phyloP scores from a whole-genome alignment of 2,888 invertebrate genomes.

The Drosophila stalkeri region DNA sequence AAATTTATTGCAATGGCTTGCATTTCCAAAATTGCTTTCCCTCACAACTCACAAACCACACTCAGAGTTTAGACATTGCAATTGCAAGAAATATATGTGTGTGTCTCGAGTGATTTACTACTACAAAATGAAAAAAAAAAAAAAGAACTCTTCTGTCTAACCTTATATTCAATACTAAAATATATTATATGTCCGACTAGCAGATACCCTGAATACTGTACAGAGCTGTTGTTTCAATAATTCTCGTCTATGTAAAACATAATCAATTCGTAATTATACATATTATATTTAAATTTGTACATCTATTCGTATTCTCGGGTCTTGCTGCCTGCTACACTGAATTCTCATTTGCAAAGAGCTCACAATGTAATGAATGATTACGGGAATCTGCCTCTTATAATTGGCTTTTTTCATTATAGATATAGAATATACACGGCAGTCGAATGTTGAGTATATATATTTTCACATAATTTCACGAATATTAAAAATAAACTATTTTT shows the following conservation, averaged over 20 bases:
- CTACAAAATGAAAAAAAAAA: too few species aligned
- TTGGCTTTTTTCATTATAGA: background rate
- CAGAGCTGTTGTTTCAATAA: background rate
- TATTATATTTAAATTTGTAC: too few species aligned
- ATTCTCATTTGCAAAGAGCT: background rate
- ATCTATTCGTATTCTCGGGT: too few species aligned
- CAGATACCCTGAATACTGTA: background rate
- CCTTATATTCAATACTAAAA: background rate
- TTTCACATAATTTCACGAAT: background rate
- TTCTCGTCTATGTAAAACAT: too few species aligned
- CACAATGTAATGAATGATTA: background rate
- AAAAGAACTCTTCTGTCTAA: background rate
- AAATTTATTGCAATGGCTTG: constrained; percentile 34
- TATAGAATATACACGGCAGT: background rate
- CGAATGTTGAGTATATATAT: background rate
- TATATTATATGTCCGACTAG: background rate
- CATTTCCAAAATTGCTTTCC: background rate
- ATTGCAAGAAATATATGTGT: background rate
- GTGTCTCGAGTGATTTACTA: background rate
- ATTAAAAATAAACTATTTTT: background rate
- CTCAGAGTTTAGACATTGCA: background rate
- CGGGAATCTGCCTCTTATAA: background rate
- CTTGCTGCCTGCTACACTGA: too few species aligned
- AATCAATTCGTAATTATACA: too few species aligned
- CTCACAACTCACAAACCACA: background rate